Base-by-base conservation (phyloP, 1,140 invertebrate genomes). In the Prorops nasuta region DNA sequence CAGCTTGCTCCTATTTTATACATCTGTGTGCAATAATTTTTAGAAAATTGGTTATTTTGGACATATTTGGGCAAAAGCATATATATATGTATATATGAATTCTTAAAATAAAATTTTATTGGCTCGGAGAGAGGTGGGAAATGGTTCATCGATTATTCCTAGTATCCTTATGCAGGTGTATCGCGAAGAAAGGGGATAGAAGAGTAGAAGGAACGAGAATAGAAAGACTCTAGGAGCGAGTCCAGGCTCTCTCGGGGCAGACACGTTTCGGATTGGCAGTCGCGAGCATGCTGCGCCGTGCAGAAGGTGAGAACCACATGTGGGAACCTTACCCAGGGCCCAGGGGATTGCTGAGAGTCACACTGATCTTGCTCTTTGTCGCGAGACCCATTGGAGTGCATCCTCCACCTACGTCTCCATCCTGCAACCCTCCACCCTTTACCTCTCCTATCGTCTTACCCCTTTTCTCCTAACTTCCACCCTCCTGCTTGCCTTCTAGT, bases 351-450 rank as follows among this genome's bases (percentile, higher is more conserved):
- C 55, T 57, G 63, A 67, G 66, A 71, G 66, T 71, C 67, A 64
- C 64, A 63, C 66, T 61, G 69, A 71, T 71, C 69, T 69, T 63
- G 60, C 65, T 68, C 68, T 68, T 70, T 70, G 66, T 64, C 64
- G 60, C 51, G 38, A 40, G 47, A 49, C 49, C 62, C 52, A 61
- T 67, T 66, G 46, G 60, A 69, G 64, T 66, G 65, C 61, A 69
- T 60, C 65, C 62, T 66, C 56, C 63, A 31, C 35, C 49, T 45
- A 37, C 48, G 22, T 24, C 40, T 21, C 17, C 21, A 35, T 28
- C 46, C 20, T 47, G 18, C 40, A 17, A 39, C 44, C 48, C 19
- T 40, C 28, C 35, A 12, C n/a, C 24, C 28, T 39, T 31, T 49
- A 20, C 52, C 35, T 49, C 38, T 50, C 20, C 52, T 43, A n/a